phyloP scores from a whole-genome alignment of 2,113 vertebrate species.

The Melanerpes aurifrons region DNA sequence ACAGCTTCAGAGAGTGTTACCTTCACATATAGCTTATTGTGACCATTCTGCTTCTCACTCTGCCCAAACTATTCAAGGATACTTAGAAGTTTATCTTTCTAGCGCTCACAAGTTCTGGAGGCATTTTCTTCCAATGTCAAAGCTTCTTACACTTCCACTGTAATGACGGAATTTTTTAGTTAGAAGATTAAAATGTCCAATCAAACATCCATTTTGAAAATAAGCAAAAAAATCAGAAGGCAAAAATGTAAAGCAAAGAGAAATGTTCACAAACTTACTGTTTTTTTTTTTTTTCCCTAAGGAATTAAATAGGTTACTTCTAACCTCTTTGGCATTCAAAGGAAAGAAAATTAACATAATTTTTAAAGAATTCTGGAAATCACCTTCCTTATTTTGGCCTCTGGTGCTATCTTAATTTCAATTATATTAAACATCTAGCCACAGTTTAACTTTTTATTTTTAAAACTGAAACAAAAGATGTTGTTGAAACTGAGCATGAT shows the following conservation, averaged over 20 bases:
- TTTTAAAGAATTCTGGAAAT: not conserved
- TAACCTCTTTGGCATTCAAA: not conserved
- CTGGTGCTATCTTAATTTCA: not conserved
- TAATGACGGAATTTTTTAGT: not conserved
- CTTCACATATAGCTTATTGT: not conserved
- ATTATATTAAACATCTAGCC: not conserved
- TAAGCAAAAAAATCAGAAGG: not conserved
- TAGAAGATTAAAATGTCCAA: not conserved
- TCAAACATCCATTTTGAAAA: not conserved
- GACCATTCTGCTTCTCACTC: not conserved
- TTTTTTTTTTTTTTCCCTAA: not conserved
- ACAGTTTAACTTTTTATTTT: not conserved
- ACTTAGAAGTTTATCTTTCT: not conserved
- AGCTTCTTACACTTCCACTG: not conserved
- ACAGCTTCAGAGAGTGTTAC: fast-evolving
- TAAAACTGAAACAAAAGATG: not conserved
- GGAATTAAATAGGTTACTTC: not conserved
- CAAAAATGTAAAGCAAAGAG: not conserved
- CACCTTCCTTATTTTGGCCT: not conserved
- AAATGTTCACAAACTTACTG: not conserved
- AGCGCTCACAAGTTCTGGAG: not conserved
- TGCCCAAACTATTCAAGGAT: not conserved
- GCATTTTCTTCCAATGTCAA: not conserved
- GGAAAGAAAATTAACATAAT: not conserved
- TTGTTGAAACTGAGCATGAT: not conserved